phyloP scores from a whole-genome alignment of 1,140 invertebrate genomes.

The Catajapyx aquilonaris region DNA sequence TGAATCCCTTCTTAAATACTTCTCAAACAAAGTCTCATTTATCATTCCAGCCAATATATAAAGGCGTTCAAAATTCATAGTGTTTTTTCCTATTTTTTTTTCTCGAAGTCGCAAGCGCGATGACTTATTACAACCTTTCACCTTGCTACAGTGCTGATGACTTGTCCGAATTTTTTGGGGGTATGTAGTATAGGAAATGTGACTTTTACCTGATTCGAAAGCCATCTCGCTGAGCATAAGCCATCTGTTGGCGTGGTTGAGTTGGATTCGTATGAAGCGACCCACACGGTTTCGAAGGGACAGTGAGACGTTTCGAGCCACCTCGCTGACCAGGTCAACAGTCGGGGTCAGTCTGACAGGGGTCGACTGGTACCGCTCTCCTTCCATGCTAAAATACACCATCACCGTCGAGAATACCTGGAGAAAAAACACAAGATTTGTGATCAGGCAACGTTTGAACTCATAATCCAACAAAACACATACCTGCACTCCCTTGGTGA shows the following conservation, averaged over 20 bases:
- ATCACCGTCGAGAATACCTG: conserved; percentile 46
- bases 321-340: conserved; percentile 37
- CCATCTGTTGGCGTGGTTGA: conserved; percentile 66
- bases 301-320: conserved; percentile 42
- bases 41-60: too few relatives aligned
- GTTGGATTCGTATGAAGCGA: conserved; percentile 48
- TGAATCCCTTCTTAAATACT: too few relatives aligned
- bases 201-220: conserved; percentile 55
- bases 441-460: too few relatives aligned
- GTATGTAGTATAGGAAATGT: too few relatives aligned
- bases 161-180: too few relatives aligned
- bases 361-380: conserved; percentile 39
- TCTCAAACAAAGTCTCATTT: too few relatives aligned
- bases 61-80: too few relatives aligned
- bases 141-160: too few relatives aligned
- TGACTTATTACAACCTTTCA: too few relatives aligned
- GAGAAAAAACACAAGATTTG: conserved; percentile 14
- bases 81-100: too few relatives aligned
- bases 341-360: conserved; percentile 20
- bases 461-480: too few relatives aligned
- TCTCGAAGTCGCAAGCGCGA: too few relatives aligned
- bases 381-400: conserved; percentile 58
- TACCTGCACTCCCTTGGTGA: conserved; percentile 24
- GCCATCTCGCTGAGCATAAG: conserved; percentile 70
- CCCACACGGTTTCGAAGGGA: conserved; percentile 51